Percentiles rank a stretch among this genome's conserved stretches.
Conservation (phyloP, 1,140 invertebrate species). For the Nylanderia fulva region DNA sequence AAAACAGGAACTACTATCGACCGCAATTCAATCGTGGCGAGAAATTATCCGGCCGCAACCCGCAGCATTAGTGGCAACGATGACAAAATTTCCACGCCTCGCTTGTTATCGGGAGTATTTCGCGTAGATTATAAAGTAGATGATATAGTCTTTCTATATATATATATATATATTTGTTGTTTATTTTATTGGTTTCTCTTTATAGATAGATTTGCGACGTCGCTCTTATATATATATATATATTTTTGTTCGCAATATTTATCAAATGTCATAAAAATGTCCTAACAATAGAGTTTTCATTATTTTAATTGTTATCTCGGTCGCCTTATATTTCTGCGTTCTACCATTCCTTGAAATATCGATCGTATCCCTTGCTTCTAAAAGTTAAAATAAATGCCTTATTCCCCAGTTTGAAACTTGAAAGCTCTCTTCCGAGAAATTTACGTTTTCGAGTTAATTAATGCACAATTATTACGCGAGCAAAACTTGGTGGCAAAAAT, state of each 20-base stretch:
- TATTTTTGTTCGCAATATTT: not conserved
- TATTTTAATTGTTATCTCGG: conserved; percentile 10
- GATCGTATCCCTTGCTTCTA: not conserved
- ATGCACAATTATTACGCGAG: conserved; percentile 4
- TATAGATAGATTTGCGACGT: not conserved
- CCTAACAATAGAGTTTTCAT: not conserved
- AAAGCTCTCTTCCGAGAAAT: not conserved
- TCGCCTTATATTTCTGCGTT: not conserved
- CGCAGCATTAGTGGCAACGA: not conserved
- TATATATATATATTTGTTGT: no score
- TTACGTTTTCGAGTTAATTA: conserved; percentile 18
- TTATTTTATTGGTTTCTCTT: not conserved
- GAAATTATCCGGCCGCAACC: conserved; percentile 30
- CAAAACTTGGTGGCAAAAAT: not conserved
- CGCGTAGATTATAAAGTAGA: not conserved
- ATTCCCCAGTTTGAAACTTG: not conserved
- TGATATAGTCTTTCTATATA: not conserved
- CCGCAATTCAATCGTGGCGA: conserved; percentile 41
- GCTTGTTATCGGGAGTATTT: conserved; percentile 1
- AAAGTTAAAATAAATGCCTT: not conserved
- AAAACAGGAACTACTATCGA: conserved; percentile 20
- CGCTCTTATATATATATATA: no score
- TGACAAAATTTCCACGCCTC: conserved; percentile 5
- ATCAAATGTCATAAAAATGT: not conserved
- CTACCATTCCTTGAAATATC: not conserved